Evolutionary conservation across 2,113 vertebrate species (phyloP).

Genomic region (Zapornia atra): DNA sequence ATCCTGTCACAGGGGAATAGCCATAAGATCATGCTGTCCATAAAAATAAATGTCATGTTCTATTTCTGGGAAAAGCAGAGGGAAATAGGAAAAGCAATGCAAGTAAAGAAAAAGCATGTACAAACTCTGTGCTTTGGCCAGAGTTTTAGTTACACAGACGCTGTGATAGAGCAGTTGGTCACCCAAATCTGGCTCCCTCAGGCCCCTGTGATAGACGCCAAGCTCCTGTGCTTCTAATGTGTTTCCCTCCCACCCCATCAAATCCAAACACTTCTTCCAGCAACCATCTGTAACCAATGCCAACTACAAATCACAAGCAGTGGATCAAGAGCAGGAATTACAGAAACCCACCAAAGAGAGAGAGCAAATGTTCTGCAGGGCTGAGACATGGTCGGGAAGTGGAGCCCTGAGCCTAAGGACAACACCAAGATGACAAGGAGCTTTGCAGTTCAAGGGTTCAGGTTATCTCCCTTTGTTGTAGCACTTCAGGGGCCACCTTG

Average conservation of each 20-base stretch:
- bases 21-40: conserved; percentile 41
- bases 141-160: background rate
- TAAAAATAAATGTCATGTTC: conserved; percentile 48
- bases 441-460: background rate
- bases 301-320: rapidly evolving
- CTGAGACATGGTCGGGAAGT: rapidly evolving
- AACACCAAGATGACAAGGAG: background rate
- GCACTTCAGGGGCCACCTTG: background rate
- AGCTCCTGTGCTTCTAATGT: background rate
- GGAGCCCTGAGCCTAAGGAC: background rate
- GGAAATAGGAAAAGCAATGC: background rate
- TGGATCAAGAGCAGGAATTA: background rate
- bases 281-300: background rate
- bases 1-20: background rate
- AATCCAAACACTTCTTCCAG: background rate
- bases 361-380: background rate
- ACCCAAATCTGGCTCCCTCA: background rate
- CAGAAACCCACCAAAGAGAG: background rate
- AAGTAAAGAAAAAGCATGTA: background rate
- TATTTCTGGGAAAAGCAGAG: conserved; percentile 27
- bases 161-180: background rate
- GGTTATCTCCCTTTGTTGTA: background rate
- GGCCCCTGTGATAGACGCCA: background rate
- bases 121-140: background rate
- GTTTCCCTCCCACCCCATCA: background rate